phyloP scores from a whole-genome alignment of 2,113 vertebrate species.

The Fukomys damarensis region DNA sequence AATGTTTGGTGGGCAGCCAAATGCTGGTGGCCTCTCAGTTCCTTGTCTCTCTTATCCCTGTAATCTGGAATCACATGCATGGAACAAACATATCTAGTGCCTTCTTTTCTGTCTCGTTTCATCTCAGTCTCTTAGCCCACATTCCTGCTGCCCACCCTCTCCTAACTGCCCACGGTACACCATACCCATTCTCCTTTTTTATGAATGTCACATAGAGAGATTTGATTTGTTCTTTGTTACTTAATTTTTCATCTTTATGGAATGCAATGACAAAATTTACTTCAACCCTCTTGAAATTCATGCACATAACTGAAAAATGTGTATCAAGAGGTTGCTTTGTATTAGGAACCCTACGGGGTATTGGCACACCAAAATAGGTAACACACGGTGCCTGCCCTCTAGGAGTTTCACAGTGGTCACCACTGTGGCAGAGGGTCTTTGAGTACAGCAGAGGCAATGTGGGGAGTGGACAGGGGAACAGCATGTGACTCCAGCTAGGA shows the following conservation, averaged over 20 bases:
- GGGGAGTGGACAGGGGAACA: background rate
- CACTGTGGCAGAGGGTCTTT: background rate
- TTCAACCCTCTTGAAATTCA: background rate
- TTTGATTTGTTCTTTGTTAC: background rate
- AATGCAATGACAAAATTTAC: slow-evolving; percentile 37
- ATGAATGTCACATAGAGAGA: background rate
- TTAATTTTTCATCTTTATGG: slow-evolving; percentile 44
- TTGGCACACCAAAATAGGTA: background rate
- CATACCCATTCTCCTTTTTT: background rate
- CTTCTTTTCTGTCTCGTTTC: background rate
- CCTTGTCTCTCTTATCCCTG: background rate
- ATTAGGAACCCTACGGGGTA: background rate
- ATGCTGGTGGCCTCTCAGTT: slow-evolving; percentile 42
- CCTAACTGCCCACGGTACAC: background rate
- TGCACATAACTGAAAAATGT: background rate
- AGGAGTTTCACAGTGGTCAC: background rate
- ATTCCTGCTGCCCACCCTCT: background rate
- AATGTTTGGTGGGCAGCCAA: background rate
- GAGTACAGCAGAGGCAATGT: no score
- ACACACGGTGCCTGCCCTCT: background rate
- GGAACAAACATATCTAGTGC: background rate
- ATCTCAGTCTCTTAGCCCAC: background rate
- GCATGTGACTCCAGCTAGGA: background rate
- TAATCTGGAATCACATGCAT: background rate
- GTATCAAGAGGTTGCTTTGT: background rate